Evolutionary conservation across 2,888 invertebrate genomes (phyloP).

Genomic region (Heliconius charithonia): DNA sequence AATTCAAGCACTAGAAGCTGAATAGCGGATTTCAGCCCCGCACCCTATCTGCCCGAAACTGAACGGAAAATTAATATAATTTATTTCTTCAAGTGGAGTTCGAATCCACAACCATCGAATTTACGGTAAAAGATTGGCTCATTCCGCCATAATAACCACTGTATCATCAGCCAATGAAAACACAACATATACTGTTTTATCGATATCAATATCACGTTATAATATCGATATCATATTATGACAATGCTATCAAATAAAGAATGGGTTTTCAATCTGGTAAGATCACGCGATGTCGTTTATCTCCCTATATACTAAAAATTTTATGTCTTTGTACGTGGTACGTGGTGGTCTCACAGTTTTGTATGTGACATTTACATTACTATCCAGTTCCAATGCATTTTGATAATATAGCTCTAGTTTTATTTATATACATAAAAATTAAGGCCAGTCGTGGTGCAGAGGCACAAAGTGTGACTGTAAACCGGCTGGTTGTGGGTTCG

Average conservation of each 20-base stretch:
- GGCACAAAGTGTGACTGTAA: no score
- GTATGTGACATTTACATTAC: neutral
- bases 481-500: no score
- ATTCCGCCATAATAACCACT: neutral
- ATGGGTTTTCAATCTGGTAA: constrained; percentile 27
- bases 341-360: neutral
- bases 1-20: no score
- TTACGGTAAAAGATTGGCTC: neutral
- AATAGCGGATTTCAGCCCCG: no score
- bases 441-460: no score
- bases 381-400: neutral
- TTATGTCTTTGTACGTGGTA: neutral
- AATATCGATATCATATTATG: constrained; percentile 8
- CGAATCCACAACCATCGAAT: neutral
- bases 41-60: no score
- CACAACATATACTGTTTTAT: neutral
- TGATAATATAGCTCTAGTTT: neutral
- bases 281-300: constrained; percentile 34
- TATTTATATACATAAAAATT: no score
- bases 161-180: neutral
- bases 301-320: constrained; percentile 16
- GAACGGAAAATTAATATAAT: neutral
- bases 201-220: neutral
- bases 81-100: neutral
- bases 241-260: constrained; percentile 29